Evolutionary conservation across 2,888 invertebrate genomes (phyloP), one percentile per base, ranked within the genome.

Genomic region (Drosophila putrida): DNA sequence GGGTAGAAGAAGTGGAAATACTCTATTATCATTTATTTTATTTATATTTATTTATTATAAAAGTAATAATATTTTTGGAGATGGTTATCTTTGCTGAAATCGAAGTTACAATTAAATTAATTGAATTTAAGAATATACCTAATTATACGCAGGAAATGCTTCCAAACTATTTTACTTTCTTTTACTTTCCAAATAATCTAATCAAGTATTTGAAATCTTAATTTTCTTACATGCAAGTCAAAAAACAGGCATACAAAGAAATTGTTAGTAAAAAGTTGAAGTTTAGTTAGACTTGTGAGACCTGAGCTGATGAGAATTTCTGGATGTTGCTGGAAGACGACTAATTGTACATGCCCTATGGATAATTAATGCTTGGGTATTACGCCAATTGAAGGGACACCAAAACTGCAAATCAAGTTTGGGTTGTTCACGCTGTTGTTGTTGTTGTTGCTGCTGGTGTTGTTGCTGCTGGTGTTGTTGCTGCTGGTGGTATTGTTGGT

Each of bases 401-500:
- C 15, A 35, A 27, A 49, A 55, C 46, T 35, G 62, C 49, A 72
- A 78, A 78, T 78, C 54, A 64, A 58, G 73, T 67, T 63, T 57
- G 8, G 38, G 49, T 15, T 46, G 38, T 47, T 51, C 33, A 15
- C 41, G 20, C 20, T 20, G 49, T 27, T 49, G 58, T 49, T 39
- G 28, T 36, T 61, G 49, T 41, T 59, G 60, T 36, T 50, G 28
- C 28, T 61, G 49, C 36, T 59, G 60, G 31, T 50, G 39, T 33
- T 66, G 55, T 9, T 62, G 46, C 10, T 55, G 54, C 6, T 55
- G 33, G 15, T 63, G 43, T 35, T 54, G 55, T 11, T 43, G 46
- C 39, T 58, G 28, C 20, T 43, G 43, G 6, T 51, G 13, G 36
- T 60, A 15, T 25, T 62, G 51, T 43, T 60, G 64, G 41, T 58